Evolutionary conservation across 2,888 invertebrate genomes (phyloP).

Genomic region (Villa cingulata): DNA sequence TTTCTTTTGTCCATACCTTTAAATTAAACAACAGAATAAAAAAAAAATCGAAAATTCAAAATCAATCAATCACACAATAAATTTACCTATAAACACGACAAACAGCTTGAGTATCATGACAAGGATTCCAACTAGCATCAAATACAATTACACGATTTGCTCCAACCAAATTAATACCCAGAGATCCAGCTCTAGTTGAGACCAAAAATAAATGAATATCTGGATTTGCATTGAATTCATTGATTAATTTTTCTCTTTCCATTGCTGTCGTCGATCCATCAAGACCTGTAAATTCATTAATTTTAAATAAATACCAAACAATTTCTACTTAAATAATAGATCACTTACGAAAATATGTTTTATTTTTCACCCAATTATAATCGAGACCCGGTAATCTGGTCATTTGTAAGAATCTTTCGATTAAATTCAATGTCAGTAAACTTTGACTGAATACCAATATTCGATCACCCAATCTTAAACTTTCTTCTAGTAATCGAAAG

Average conservation of each 20-base stretch:
- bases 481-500: slow-evolving; percentile 80
- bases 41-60: not conserved
- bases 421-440: slow-evolving; percentile 82
- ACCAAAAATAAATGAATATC: slow-evolving; percentile 84
- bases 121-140: slow-evolving; percentile 99
- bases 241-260: slow-evolving; percentile 90
- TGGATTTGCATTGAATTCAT: slow-evolving; percentile 85
- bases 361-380: slow-evolving; percentile 71
- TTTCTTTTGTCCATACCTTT: slow-evolving; percentile 87
- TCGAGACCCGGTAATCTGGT: slow-evolving; percentile 53
- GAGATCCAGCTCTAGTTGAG: slow-evolving; percentile 89
- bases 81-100: slow-evolving; percentile 69
- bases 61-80: not conserved
- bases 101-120: slow-evolving; percentile 95
- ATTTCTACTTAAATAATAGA: not conserved
- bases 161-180: slow-evolving; percentile 94
- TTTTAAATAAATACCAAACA: not conserved
- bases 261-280: slow-evolving; percentile 92
- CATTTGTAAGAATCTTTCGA: slow-evolving; percentile 82
- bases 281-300: slow-evolving; percentile 47
- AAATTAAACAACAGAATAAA: no score
- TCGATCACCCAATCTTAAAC: slow-evolving; percentile 75
- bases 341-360: slow-evolving; percentile 78
- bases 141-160: slow-evolving; percentile 95
- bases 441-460: slow-evolving; percentile 93